Evolutionary conservation across 2,888 invertebrate species (phyloP), one percentile per base, ranked within the genome.

Genomic region (Enchytraeus crypticus): DNA sequence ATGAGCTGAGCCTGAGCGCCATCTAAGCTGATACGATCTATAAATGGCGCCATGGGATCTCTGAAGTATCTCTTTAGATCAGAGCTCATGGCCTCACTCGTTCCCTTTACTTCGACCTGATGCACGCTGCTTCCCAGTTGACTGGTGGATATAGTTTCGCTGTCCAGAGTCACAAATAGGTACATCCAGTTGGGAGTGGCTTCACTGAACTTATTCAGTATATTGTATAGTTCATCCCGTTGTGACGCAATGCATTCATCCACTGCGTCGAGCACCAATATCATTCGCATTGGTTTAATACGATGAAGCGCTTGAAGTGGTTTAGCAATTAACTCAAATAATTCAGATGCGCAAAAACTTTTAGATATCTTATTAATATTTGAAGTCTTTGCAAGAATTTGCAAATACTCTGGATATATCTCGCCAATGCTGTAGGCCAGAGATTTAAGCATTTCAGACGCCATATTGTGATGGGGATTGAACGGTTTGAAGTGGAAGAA

Each of bases 21-120:
- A 43, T 68, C 69, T n/a, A 69, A 56, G 51, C 66, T 66, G 61
- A 69, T 69, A 1, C 67, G 47, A 38, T 69, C 69, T 61, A 66
- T 66, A 54, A 60, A 60, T 11, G 26, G 55, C 4, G 60, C 43
- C 54, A 69, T 57, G 3, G 66, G 64, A 27, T 68, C 64, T n/a
- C 57, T 57, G 4, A 69, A 53, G 53, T 54, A 60, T n/a, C 61
- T 51, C 54, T 68, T 69, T n/a, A 69, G 59, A 34, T 67, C 66
- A 1, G 49, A 49, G 14, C 34, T 53, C 54, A 63, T 55, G 11
- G 66, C 60, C 14, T 64, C 64, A 34, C 47, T 57, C 27, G 56
- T 56, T 34, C 27, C 45, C 57, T 64, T 64, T 30, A 68, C 21
- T 51, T 68, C 66, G n/a, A 65, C 21, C 27, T 30, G 5, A 4